Evolutionary conservation across 2,113 vertebrate species (phyloP).

Genomic region (Balaenoptera acutorostrata): DNA sequence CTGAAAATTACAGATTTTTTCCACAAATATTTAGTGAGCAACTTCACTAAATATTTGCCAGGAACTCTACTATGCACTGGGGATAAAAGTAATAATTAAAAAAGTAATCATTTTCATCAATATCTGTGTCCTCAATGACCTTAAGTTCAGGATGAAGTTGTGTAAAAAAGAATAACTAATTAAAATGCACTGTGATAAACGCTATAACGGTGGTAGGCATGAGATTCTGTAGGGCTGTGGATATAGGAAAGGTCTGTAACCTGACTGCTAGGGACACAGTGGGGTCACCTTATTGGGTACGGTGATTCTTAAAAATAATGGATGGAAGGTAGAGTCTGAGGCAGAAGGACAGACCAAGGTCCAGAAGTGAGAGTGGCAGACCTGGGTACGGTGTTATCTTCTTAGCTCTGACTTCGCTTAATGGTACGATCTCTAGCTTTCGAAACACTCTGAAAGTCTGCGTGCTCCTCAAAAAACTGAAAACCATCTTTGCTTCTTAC

Average conservation of each 20-base stretch:
- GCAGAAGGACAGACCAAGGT: not conserved
- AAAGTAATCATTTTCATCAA: not conserved
- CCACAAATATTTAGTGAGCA: not conserved
- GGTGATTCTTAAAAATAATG: not conserved
- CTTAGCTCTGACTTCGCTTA: not conserved
- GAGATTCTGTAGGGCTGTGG: not conserved
- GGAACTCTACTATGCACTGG: not conserved
- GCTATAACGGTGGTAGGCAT: fast-evolving
- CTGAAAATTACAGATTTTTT: not conserved
- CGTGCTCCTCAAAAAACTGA: not conserved
- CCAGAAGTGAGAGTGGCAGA: not conserved
- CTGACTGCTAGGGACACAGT: too few species aligned
- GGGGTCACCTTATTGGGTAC: not conserved
- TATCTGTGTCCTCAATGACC: not conserved
- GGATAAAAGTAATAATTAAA: not conserved
- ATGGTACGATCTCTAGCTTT: not conserved
- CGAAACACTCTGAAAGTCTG: not conserved
- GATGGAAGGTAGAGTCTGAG: not conserved
- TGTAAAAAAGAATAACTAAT: not conserved
- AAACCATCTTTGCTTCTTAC: not conserved
- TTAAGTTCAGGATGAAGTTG: not conserved
- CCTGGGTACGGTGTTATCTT: not conserved
- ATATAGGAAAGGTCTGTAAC: not conserved
- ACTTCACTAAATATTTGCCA: not conserved
- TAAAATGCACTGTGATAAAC: not conserved